Evolutionary conservation across 1,140 invertebrate genomes (phyloP), one percentile per base, ranked within the genome.

Genomic region (Ruditapes philippinarum): DNA sequence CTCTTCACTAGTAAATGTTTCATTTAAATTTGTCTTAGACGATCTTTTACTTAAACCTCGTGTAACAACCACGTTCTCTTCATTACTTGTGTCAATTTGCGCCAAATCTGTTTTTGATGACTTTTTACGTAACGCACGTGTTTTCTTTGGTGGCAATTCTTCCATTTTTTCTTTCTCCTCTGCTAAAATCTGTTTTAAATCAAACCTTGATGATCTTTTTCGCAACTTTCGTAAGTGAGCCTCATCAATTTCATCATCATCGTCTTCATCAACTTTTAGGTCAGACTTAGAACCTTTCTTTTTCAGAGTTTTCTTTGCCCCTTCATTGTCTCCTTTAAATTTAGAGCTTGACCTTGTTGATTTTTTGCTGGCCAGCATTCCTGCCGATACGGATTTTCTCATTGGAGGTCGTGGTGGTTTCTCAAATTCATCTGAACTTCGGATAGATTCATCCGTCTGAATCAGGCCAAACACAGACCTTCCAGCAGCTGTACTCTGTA

Each of bases 361-460:
- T 19, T 45, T 70, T 49, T 83, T 83, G 17, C 51, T 68, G 1
- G 40, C 17, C 22, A 83, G 14, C 36, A 65, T 49, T 36, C 85
- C 85, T 1, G 85, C 76, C 12, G 85, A 88, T 19, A 78, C 60
- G 17, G 85, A 88, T 25, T 88, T 88, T 22, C 85, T 62, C 19
- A 88, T 62, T 0, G 38, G 36, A 12, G 74, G 62, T 22, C 38
- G 0, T 42, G 49, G 45, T 25, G 89, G 86, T 49, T 87, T 89
- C 57, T 90, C 87, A 86, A 92, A 92, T 33, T 92, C 92, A 65
- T 92, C 91, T 19, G 90, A 91, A 51, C 90, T 92, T 28, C 89
- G 79, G 17, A 86, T 28, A 17, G 81, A 73, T 14, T 83, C 49
- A 28, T 85, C 76, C 5, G 22, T 80, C 49, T 68, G 62, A 17